Conservation (phyloP, 2,113 vertebrate genomes). For the Xenopus tropicalis region UCB_Xtro_10.0 CM004444.2:33517501-33518000, state of each 20-base stretch:
- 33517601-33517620: constrained; percentile 33
- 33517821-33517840: neutral
- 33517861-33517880: too few species aligned
- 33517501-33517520: constrained; percentile 5
- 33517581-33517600: constrained; percentile 37
- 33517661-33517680: constrained; percentile 43
- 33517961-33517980: too few species aligned
- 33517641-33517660: constrained; percentile 41
- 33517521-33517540: constrained; percentile 39
- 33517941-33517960: too few species aligned
- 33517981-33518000: too few species aligned
- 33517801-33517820: neutral
- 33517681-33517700: constrained; percentile 41
- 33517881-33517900: too few species aligned
- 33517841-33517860: neutral
- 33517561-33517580: constrained; percentile 44
- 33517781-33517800: constrained; percentile 19
- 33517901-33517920: too few species aligned
- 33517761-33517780: constrained; percentile 4
- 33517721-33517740: constrained; percentile 38
- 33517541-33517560: constrained; percentile 29
- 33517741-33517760: constrained; percentile 31
- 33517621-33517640: constrained; percentile 44
- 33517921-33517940: too few species aligned
- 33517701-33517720: constrained; percentile 32